phyloP scores from a whole-genome alignment of 2,888 invertebrate genomes.

The Meta bourneti region DNA sequence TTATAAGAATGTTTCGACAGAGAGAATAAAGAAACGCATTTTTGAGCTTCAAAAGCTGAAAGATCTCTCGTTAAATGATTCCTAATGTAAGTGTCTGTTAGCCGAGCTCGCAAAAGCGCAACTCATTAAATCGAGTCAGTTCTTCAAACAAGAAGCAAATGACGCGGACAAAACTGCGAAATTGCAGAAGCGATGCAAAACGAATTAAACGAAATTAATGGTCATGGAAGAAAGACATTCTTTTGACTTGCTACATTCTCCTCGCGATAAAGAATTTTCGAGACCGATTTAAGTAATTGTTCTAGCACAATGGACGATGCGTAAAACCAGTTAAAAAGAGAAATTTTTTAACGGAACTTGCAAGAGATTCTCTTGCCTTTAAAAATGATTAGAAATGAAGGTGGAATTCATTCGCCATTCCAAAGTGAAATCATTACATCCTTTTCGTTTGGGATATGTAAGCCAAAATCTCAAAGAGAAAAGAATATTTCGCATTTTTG shows the following conservation, averaged over 20 bases:
- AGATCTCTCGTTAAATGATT: no score
- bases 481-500: neutral
- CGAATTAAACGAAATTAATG: slow-evolving; percentile 20
- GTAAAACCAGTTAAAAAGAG: slow-evolving; percentile 1
- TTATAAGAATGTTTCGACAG: no score
- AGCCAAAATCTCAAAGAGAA: neutral
- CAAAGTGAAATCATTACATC: neutral
- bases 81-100: no score
- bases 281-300: neutral
- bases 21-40: no score
- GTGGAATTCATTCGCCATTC: neutral
- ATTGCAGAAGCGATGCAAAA: slow-evolving; percentile 5
- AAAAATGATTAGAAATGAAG: neutral
- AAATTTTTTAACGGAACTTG: neutral
- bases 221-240: neutral
- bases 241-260: neutral
- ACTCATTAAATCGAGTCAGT: no score
- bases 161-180: neutral
- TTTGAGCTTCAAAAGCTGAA: no score
- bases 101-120: no score
- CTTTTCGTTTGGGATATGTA: neutral
- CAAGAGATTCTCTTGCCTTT: neutral
- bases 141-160: no score
- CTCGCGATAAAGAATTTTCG: neutral
- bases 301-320: slow-evolving; percentile 2